Base-by-base conservation (phyloP, 2,113 vertebrate species). In the Etheostoma spectabile region DNA sequence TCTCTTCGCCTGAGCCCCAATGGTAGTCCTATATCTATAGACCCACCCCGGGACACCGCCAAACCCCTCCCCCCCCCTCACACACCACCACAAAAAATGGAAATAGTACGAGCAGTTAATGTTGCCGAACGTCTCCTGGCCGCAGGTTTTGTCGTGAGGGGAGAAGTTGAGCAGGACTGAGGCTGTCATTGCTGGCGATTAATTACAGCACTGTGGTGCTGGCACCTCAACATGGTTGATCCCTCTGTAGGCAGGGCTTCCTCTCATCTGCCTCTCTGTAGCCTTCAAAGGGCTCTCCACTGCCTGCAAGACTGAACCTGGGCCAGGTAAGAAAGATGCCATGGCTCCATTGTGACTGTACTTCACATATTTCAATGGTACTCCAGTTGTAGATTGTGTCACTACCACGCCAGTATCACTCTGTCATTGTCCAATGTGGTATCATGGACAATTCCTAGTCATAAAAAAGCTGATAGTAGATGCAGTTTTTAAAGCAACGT, bases 51-150 rank as follows among this genome's bases (percentile, higher is more conserved):
- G 94, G 84, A 86, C 92, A 95, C 94, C 92, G 77, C 93, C 65
- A 18, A 21, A 30, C 56, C 35, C n/a, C 27, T 33, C 56, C 49
- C 42, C 45, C 18, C 21, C 46, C 4, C 38, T n/a, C 79, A 33
- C 74, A 49, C 75, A 52, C 33, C 22, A 2, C 67, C 60, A 33
- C 94, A 57, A 64, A 90, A 92, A 93, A 93, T 88, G 77, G 93
- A 95, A 96, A 96, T 95, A 86, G 94, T 90, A 90, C 93, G 94
- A 95, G 92, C 96, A 95, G 96, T 97, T 97, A 97, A 97, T 96
- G 96, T 97, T 95, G 96, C 95, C 96, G 96, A 96, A 96, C 95
- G 82, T 96, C 96, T 96, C 92, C 95, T 97, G 97, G 97, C 97
- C 92, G 86, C 90, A 11, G 95, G 96, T 97, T 97, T 94, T 95